Evolutionary conservation across 2,113 vertebrate genomes (phyloP).

Genomic region (Rhizomys pruinosus): DNA sequence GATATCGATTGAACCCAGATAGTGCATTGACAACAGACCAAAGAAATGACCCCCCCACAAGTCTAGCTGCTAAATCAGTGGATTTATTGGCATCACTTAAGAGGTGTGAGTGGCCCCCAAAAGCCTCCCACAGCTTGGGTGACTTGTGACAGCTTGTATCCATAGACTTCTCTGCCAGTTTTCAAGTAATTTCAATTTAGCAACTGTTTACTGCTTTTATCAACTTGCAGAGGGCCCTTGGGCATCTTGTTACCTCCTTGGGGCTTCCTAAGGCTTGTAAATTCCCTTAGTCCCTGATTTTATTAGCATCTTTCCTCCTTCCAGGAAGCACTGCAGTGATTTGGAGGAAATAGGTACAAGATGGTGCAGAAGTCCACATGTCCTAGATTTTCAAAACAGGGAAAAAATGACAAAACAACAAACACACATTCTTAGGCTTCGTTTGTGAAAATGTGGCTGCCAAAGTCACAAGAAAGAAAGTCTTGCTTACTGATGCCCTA

Average conservation of each 20-base stretch:
- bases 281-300: background rate
- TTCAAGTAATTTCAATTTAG: background rate
- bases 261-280: background rate
- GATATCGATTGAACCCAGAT: background rate
- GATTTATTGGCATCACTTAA: background rate
- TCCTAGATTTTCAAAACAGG: background rate
- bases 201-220: background rate
- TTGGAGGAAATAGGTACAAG: background rate
- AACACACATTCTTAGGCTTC: background rate
- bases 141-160: background rate
- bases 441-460: background rate
- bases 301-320: background rate
- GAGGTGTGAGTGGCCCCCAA: too few relatives aligned
- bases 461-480: background rate
- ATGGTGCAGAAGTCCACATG: too few relatives aligned
- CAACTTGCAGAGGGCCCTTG: background rate
- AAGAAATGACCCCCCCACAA: background rate
- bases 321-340: background rate
- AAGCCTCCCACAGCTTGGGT: background rate
- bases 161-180: background rate
- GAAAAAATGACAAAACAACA: background rate
- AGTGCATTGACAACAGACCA: background rate
- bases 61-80: background rate
- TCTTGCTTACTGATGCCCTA: background rate
- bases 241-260: background rate